These are phyloP conservation scores for Athripsodes cinereus DNA, from an alignment of 2,888 invertebrate genomes.

Conservation along the genomic window DNA sequence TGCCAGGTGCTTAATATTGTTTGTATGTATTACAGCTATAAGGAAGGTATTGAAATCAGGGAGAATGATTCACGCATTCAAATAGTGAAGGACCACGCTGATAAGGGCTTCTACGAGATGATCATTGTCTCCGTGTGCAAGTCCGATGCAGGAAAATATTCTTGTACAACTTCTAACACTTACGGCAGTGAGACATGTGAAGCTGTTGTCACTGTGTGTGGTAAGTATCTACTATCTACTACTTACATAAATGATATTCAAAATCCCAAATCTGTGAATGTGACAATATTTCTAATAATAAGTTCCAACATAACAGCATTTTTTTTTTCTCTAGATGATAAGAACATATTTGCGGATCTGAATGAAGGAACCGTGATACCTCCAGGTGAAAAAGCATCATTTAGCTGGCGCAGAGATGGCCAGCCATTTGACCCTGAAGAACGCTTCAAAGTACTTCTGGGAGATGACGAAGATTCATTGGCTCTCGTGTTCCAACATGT, in stretches of 20 bases:
- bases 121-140: constrained; percentile 75
- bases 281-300: too few relatives aligned
- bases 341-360: constrained; percentile 73
- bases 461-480: constrained; percentile 88
- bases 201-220: constrained; percentile 72
- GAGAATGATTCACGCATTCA: constrained; percentile 62
- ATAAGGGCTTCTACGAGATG: constrained; percentile 81
- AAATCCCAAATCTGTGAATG: too few relatives aligned
- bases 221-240: constrained; percentile 38
- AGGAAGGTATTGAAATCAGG: constrained; percentile 69
- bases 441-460: constrained; percentile 83
- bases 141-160: constrained; percentile 76
- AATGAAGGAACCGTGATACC: constrained; percentile 59
- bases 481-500: constrained; percentile 93
- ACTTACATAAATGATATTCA: too few relatives aligned
- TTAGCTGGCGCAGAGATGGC: constrained; percentile 84
- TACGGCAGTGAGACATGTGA: constrained; percentile 72
- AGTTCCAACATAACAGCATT: constrained; percentile 31
- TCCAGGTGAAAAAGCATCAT: constrained; percentile 70
- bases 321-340: too few relatives aligned
- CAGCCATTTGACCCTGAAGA: constrained; percentile 83
- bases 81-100: constrained; percentile 67
- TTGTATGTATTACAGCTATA: constrained; percentile 56
- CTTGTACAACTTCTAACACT: constrained; percentile 77
- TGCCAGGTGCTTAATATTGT: too few relatives aligned